phyloP scores from a whole-genome alignment of 2,888 invertebrate species.

The Sphaerolaimus hirsutus region DNA sequence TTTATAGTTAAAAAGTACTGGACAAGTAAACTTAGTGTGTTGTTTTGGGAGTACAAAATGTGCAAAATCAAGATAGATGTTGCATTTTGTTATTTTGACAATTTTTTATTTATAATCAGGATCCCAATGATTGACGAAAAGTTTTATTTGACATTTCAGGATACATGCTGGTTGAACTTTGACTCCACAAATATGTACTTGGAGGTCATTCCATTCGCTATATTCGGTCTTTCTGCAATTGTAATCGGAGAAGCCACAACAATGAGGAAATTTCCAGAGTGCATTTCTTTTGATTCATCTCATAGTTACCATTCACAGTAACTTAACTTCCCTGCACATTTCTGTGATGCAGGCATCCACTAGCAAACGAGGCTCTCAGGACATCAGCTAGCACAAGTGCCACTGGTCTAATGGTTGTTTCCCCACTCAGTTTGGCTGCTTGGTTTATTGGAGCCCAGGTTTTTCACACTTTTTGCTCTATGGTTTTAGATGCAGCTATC shows the following conservation, averaged over 20 bases:
- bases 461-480: background rate
- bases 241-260: background rate
- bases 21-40: no score
- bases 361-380: background rate
- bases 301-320: no score
- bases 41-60: no score
- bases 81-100: no score
- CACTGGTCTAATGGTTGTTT: background rate
- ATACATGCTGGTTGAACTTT: slow-evolving; percentile 3
- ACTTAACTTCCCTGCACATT: no score
- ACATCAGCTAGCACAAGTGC: background rate
- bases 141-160: no score
- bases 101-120: no score
- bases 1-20: no score
- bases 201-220: background rate
- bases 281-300: no score
- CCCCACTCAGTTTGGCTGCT: background rate
- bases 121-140: no score
- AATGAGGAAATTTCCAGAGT: background rate
- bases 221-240: background rate
- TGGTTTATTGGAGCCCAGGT: slow-evolving; percentile 2
- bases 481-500: background rate
- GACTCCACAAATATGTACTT: background rate
- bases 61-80: no score
- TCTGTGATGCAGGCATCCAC: no score